Evolutionary conservation across 1,140 invertebrate genomes (phyloP).

Genomic region (Aphidius ervi): DNA sequence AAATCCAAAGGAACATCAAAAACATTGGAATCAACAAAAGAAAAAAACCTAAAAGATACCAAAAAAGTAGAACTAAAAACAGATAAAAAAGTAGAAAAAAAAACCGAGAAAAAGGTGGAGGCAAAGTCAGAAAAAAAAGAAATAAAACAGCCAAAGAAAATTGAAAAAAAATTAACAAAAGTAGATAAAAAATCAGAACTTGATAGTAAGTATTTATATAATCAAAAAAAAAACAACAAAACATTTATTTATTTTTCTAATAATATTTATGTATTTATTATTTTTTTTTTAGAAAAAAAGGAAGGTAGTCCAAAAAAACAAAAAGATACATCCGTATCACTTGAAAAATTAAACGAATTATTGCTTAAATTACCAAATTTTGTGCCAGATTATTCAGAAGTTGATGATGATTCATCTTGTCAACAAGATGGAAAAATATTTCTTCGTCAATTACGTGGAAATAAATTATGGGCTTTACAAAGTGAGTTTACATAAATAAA

Average conservation of each 20-base stretch:
- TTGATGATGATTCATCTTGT: conserved; percentile 61
- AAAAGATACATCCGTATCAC: conserved; percentile 33
- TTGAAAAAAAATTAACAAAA: neutral
- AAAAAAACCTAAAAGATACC: conserved; percentile 3
- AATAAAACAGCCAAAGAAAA: conserved; percentile 2
- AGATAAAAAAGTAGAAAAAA: conserved; percentile 14
- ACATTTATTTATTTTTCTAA: neutral
- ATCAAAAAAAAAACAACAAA: neutral
- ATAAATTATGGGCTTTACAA: conserved; percentile 66
- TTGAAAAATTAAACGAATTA: conserved; percentile 45
- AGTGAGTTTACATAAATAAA: conserved; percentile 52
- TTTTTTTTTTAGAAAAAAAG: conserved; percentile 33
- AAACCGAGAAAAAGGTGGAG: conserved; percentile 7
- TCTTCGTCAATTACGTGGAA: conserved; percentile 60
- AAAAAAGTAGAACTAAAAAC: conserved; percentile 11
- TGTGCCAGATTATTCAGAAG: conserved; percentile 62
- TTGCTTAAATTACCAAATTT: conserved; percentile 60
- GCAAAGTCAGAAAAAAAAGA: conserved; percentile 5
- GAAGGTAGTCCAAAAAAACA: conserved; percentile 28
- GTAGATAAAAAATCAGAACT: neutral
- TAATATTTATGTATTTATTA: too few relatives aligned
- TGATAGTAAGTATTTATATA: conserved; percentile 17
- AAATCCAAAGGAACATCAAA: too few relatives aligned
- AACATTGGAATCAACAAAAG: neutral
- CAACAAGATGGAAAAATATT: conserved; percentile 65